These are phyloP conservation scores for Adineta ricciae DNA, from an alignment of 2,888 invertebrate genomes.

Conservation along the genomic window DNA sequence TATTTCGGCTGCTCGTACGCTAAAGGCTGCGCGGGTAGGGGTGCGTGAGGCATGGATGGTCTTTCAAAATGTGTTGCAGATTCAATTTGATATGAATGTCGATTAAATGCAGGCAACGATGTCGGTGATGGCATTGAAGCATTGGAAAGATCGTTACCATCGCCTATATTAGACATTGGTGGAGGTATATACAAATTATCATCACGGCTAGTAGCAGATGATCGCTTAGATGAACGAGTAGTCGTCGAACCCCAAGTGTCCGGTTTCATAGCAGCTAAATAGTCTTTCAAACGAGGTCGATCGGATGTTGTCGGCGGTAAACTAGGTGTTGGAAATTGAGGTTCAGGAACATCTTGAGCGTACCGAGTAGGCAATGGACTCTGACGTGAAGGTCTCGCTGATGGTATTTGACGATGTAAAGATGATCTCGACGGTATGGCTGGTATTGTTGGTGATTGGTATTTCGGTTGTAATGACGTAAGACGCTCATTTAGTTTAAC, in stretches of 20 bases:
- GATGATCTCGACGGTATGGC: background rate
- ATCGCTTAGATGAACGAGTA: slow-evolving; percentile 22
- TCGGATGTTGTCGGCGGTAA: slow-evolving; percentile 34
- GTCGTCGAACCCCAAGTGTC: slow-evolving; percentile 43
- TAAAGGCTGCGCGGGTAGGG: background rate
- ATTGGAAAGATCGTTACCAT: slow-evolving; percentile 24
- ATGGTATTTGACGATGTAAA: background rate
- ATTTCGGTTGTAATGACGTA: background rate
- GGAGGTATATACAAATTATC: slow-evolving; percentile 3
- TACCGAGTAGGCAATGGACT: background rate
- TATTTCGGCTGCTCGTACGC: background rate
- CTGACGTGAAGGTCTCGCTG: background rate
- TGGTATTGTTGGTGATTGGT: background rate
- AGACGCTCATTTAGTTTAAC: background rate
- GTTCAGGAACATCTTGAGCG: background rate
- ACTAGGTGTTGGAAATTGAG: too few relatives aligned
- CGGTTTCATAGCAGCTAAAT: slow-evolving; percentile 65
- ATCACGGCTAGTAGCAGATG: background rate
- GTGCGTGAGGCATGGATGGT: background rate
- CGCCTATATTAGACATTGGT: background rate
- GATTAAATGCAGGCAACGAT: slow-evolving; percentile 2
- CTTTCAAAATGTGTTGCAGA: background rate
- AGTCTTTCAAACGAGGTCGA: slow-evolving; percentile 73
- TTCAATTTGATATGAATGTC: slow-evolving; percentile 11
- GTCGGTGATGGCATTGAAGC: slow-evolving; percentile 24